phyloP scores from a whole-genome alignment of 2,797 vertebrate species.

The Macroramphosus scolopax region DNA sequence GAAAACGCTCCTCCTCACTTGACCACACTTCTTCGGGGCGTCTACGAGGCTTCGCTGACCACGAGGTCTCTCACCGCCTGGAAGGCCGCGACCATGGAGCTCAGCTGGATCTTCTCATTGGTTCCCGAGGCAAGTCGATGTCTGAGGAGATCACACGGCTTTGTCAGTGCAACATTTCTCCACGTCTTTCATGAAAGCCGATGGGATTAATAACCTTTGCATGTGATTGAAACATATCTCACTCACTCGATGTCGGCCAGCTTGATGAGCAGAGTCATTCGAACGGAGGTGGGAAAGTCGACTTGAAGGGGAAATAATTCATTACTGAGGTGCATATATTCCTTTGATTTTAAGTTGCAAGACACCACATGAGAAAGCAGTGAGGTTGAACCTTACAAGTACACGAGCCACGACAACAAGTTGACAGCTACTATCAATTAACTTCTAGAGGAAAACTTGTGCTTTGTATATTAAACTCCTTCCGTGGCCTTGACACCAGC shows the following conservation, averaged over 20 bases:
- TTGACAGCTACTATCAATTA: too few species aligned
- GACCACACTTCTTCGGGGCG: too few species aligned
- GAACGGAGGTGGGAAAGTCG: constrained; percentile 88
- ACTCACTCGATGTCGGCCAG: constrained; percentile 96
- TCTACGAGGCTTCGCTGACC: constrained; percentile 84
- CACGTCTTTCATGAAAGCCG: background rate
- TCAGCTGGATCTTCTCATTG: constrained; percentile 95
- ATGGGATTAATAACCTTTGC: background rate
- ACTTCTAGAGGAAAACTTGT: too few species aligned
- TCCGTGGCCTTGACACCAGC: too few species aligned
- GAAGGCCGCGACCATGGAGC: constrained; percentile 94
- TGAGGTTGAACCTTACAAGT: too few species aligned
- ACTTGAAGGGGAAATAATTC: constrained; percentile 74
- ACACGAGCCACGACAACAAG: too few species aligned
- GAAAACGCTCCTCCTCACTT: too few species aligned
- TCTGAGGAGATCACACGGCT: constrained; percentile 51
- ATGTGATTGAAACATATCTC: too few species aligned
- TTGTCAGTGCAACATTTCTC: background rate
- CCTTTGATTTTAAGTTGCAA: too few species aligned
- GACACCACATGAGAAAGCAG: too few species aligned
- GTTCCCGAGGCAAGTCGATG: constrained; percentile 91
- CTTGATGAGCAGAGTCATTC: constrained; percentile 90
- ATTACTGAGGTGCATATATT: too few species aligned
- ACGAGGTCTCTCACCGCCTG: constrained; percentile 92
- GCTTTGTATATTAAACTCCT: too few species aligned